phyloP scores from a whole-genome alignment of 2,797 vertebrate species.

The Calcarius lapponicus region DNA sequence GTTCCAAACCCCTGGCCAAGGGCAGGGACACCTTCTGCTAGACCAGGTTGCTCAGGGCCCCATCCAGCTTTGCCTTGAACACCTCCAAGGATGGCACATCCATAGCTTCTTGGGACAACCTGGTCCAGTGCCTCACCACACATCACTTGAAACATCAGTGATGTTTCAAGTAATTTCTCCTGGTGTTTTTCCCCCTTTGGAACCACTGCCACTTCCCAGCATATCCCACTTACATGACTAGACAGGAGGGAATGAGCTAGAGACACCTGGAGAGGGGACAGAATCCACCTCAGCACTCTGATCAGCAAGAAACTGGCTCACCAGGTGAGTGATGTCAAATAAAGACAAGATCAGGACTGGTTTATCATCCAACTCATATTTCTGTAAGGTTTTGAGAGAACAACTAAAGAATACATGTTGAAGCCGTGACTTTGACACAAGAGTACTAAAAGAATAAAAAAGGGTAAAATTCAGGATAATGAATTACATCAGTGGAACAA shows the following conservation, averaged over 20 bases:
- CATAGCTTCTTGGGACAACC: neutral
- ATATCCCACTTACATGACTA: neutral
- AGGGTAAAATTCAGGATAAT: neutral
- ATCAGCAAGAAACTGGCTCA: neutral
- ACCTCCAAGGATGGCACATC: neutral
- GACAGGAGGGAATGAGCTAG: neutral
- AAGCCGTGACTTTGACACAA: neutral
- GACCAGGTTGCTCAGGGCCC: neutral
- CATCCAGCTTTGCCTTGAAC: neutral
- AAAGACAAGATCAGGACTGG: neutral
- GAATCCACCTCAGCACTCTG: neutral
- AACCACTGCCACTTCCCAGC: neutral
- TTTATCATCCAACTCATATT: neutral
- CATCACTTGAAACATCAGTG: too few species aligned
- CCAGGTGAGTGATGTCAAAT: neutral
- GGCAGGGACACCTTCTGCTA: neutral
- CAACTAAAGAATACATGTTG: neutral
- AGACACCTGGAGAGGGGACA: neutral
- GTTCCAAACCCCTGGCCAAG: neutral
- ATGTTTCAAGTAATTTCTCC: neutral
- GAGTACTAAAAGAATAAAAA: neutral
- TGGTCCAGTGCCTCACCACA: neutral
- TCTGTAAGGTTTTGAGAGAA: neutral
- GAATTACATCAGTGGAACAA: constrained; percentile 36
- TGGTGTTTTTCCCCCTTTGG: neutral